phyloP scores from a whole-genome alignment of 2,888 invertebrate species.

The Fabriciana adippe region DNA sequence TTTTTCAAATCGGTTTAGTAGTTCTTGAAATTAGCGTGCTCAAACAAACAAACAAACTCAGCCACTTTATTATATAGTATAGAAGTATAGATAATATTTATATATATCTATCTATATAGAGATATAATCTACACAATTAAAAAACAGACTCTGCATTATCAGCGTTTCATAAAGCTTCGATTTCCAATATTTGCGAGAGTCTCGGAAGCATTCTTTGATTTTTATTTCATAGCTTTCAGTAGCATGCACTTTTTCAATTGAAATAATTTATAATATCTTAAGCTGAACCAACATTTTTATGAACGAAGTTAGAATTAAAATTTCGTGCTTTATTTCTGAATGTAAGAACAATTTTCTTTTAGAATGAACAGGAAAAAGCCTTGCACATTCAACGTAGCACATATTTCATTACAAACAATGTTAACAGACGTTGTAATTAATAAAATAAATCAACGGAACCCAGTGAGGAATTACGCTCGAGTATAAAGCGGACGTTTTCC shows the following conservation, averaged over 20 bases:
- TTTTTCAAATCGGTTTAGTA: too few relatives aligned
- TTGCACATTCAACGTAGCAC: slow-evolving; percentile 11
- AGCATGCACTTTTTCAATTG: neutral
- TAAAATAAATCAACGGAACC: slow-evolving; percentile 26
- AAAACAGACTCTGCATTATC: too few relatives aligned
- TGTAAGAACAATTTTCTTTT: slow-evolving; percentile 5
- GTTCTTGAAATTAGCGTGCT: too few relatives aligned
- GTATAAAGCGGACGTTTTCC: slow-evolving; percentile 15
- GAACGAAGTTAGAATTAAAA: neutral
- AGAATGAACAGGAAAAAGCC: neutral
- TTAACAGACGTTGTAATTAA: slow-evolving; percentile 28
- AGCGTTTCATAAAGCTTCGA: too few relatives aligned
- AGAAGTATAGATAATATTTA: too few relatives aligned
- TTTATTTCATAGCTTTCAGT: too few relatives aligned
- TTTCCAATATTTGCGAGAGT: too few relatives aligned
- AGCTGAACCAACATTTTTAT: neutral
- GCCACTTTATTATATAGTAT: too few relatives aligned
- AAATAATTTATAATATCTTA: neutral
- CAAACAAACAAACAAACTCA: too few relatives aligned
- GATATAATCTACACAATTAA: too few relatives aligned
- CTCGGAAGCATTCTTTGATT: too few relatives aligned
- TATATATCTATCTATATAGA: too few relatives aligned
- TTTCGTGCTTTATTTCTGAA: neutral
- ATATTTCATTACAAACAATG: slow-evolving; percentile 24
- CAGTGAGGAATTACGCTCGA: slow-evolving; percentile 11